These are phyloP conservation scores for Achlya flavicornis DNA, from an alignment of 2,888 invertebrate genomes.

Conservation along the genomic window DNA sequence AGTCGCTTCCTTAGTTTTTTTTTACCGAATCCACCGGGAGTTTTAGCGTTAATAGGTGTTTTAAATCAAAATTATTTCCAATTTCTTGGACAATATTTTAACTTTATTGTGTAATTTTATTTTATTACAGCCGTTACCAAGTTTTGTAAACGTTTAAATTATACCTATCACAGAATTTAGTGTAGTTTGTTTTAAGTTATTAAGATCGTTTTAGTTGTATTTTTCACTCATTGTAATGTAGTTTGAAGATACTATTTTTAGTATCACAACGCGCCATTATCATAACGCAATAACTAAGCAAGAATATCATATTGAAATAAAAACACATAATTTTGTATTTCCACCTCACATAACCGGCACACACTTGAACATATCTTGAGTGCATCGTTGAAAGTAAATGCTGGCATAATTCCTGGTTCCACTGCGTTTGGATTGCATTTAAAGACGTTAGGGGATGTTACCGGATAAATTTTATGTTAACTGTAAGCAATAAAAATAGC, in stretches of 20 bases:
- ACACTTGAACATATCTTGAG: conserved; percentile 74
- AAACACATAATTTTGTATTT: conserved; percentile 65
- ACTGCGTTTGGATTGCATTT: conserved; percentile 80
- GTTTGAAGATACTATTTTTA: not conserved
- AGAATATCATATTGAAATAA: conserved; percentile 52
- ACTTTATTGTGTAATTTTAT: not conserved
- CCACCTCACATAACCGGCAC: conserved; percentile 55
- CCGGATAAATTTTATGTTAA: conserved; percentile 79
- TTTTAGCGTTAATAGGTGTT: conserved; percentile 49
- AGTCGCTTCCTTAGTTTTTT: conserved; percentile 47
- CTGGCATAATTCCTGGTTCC: conserved; percentile 74
- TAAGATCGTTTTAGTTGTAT: no score
- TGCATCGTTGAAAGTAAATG: conserved; percentile 82
- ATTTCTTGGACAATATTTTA: not conserved
- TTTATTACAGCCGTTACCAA: not conserved
- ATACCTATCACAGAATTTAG: no score
- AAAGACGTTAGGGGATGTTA: conserved; percentile 76
- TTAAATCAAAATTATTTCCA: conserved; percentile 32
- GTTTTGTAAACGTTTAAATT: not conserved
- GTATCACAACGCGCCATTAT: not conserved
- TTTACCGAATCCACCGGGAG: conserved; percentile 52
- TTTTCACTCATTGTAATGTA: not conserved
- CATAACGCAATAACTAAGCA: not conserved
- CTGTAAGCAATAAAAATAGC: conserved; percentile 80
- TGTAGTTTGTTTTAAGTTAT: no score